These are phyloP conservation scores for Tipula unca DNA, from an alignment of 2,888 invertebrate genomes.

Conservation along the genomic window DNA sequence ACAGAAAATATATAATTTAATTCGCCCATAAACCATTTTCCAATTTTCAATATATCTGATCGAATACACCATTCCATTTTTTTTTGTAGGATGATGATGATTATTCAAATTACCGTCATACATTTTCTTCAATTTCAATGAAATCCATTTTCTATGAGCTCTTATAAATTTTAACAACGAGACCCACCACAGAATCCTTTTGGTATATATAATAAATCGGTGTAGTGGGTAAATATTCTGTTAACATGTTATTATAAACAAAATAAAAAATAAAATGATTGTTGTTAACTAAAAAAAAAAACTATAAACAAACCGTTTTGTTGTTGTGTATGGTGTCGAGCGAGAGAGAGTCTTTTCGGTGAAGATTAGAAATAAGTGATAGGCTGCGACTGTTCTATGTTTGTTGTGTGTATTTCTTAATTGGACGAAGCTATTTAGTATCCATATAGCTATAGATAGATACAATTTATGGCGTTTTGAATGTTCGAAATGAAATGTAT, in stretches of 20 bases:
- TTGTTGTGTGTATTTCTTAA: not conserved
- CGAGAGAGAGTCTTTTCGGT: not conserved
- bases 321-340: not conserved
- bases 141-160: constrained; percentile 2
- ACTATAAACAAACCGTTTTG: not conserved
- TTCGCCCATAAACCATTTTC: not conserved
- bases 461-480: not conserved
- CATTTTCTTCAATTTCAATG: not conserved
- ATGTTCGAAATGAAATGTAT: not conserved
- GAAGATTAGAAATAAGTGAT: not conserved
- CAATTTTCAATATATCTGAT: not conserved
- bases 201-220: not conserved
- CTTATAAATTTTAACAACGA: not conserved
- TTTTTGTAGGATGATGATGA: not conserved
- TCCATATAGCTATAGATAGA: no score
- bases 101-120: not conserved
- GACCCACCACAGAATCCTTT: not conserved
- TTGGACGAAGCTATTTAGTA: not conserved
- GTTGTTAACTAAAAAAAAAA: not conserved
- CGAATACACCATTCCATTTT: not conserved
- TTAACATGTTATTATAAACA: not conserved
- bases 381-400: not conserved
- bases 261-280: not conserved
- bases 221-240: not conserved
- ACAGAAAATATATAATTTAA: no score